Evolutionary conservation across 1,140 invertebrate genomes (phyloP).

Genomic region (Drosophila auraria): DNA sequence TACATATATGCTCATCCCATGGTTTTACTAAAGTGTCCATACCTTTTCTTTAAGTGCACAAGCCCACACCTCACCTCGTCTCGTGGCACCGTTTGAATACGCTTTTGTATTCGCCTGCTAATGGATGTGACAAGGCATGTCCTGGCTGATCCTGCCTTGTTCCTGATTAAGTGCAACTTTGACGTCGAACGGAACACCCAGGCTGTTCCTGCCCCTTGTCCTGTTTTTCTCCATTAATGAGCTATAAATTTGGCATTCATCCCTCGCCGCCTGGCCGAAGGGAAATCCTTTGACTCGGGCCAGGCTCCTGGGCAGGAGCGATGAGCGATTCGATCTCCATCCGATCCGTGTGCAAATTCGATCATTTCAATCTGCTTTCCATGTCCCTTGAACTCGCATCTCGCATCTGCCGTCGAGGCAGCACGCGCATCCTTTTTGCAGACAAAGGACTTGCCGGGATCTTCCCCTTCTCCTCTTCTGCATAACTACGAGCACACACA

Average conservation of each 20-base stretch:
- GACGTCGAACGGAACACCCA: constrained; percentile 64
- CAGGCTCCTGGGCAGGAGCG: constrained; percentile 11
- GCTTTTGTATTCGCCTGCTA: constrained; percentile 42
- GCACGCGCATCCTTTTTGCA: constrained; percentile 76
- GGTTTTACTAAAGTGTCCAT: background rate
- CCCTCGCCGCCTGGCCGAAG: constrained; percentile 7
- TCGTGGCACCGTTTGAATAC: background rate
- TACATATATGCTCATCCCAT: too few species aligned
- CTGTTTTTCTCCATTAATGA: constrained; percentile 30
- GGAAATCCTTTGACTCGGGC: constrained; percentile 58
- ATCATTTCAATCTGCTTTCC: constrained; percentile 56
- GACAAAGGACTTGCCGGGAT: constrained; percentile 33
- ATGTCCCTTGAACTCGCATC: constrained; percentile 6
- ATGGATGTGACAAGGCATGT: constrained; percentile 39
- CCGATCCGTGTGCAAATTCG: constrained; percentile 68
- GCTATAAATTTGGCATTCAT: constrained; percentile 47
- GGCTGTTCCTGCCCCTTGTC: constrained; percentile 3
- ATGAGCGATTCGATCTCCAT: constrained; percentile 24
- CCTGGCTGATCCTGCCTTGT: constrained; percentile 38
- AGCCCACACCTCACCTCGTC: background rate
- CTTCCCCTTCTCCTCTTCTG: constrained; percentile 3
- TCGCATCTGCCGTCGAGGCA: constrained; percentile 59
- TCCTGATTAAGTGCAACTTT: constrained; percentile 75
- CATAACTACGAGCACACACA: constrained; percentile 17
- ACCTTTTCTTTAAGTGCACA: constrained; percentile 1